phyloP scores from a whole-genome alignment of 2,888 invertebrate genomes.

The Steinernema carpocapsae region DNA sequence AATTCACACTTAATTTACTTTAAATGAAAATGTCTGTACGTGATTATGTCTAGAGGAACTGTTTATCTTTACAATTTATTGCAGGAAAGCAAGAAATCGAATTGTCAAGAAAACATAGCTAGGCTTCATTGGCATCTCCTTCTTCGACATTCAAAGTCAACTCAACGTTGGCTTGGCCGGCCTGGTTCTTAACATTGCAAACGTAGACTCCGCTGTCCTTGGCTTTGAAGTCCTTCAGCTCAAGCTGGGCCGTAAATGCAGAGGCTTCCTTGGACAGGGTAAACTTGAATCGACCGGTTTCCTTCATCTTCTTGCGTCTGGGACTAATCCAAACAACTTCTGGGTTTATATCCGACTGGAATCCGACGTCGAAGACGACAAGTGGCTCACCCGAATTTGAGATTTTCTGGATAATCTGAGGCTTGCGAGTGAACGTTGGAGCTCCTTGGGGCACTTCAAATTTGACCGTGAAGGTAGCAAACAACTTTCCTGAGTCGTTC shows the following conservation, averaged over 20 bases:
- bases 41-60: no score
- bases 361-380: slow-evolving; percentile 69
- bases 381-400: slow-evolving; percentile 69
- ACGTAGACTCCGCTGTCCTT: slow-evolving; percentile 83
- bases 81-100: slow-evolving; percentile 1
- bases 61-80: background rate
- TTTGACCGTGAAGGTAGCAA: slow-evolving; percentile 69
- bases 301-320: slow-evolving; percentile 70
- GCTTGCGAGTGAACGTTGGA: slow-evolving; percentile 69
- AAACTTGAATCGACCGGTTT: slow-evolving; percentile 69
- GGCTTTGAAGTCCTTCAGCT: slow-evolving; percentile 69
- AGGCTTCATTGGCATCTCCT: slow-evolving; percentile 66
- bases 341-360: slow-evolving; percentile 68
- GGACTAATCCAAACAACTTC: slow-evolving; percentile 69
- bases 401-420: slow-evolving; percentile 69
- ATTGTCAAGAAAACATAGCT: slow-evolving; percentile 29
- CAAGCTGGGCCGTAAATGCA: slow-evolving; percentile 64
- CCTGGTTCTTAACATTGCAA: slow-evolving; percentile 93
- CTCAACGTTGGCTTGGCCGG: slow-evolving; percentile 95
- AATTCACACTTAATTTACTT: no score
- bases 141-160: slow-evolving; percentile 92
- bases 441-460: slow-evolving; percentile 70
- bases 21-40: no score
- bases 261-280: slow-evolving; percentile 57
- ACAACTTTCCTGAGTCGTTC: slow-evolving; percentile 69